These are phyloP conservation scores for Polylopha cassiicola DNA, from an alignment of 2,888 invertebrate species.

Conservation along the genomic window DNA sequence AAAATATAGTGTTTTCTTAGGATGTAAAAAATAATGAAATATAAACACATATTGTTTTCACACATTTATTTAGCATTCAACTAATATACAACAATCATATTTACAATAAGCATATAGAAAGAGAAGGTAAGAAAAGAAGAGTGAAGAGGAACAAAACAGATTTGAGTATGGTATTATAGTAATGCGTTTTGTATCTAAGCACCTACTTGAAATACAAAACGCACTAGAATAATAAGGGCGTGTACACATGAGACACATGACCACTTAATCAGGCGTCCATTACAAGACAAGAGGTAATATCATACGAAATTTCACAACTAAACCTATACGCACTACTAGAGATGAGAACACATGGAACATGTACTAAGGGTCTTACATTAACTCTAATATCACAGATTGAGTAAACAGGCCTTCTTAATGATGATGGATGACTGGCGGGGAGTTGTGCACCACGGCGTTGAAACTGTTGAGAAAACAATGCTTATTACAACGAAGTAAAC, in stretches of 20 bases:
- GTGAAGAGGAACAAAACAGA: neutral
- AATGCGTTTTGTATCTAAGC: no score
- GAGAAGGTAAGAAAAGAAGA: neutral
- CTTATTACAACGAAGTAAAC: constrained; percentile 22
- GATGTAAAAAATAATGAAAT: no score
- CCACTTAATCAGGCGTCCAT: constrained; percentile 5
- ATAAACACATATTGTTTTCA: neutral
- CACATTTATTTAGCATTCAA: constrained; percentile 10
- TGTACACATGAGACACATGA: constrained; percentile 9
- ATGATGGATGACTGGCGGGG: constrained; percentile 69
- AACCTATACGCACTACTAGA: constrained; percentile 28
- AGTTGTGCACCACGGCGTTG: constrained; percentile 72
- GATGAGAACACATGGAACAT: constrained; percentile 44
- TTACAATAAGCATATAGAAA: constrained; percentile 11
- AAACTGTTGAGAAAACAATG: constrained; percentile 56
- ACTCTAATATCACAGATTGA: constrained; percentile 64
- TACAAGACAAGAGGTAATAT: constrained; percentile 9
- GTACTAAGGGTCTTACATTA: constrained; percentile 37
- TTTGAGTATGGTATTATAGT: no score
- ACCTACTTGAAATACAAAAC: constrained; percentile 6
- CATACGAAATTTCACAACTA: constrained; percentile 23
- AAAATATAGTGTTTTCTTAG: no score
- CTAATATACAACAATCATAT: constrained; percentile 14
- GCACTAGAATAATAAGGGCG: constrained; percentile 7
- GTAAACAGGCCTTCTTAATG: constrained; percentile 52